Evolutionary conservation across 1,140 invertebrate species (phyloP), one percentile per base, ranked within the genome.

Genomic region (Hestina assimilis): DNA sequence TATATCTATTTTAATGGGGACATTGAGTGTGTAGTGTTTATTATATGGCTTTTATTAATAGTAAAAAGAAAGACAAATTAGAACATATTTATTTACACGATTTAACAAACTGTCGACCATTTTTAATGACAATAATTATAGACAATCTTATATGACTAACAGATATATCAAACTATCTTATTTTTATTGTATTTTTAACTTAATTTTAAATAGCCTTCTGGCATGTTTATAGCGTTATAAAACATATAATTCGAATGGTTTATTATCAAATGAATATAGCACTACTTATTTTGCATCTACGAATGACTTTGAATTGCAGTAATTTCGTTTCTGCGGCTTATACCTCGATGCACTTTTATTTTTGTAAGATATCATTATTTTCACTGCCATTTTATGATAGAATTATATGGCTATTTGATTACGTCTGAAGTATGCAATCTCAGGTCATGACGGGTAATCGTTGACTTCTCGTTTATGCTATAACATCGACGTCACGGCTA

Each of bases 261-360:
- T 50, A 40, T 38, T 50, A 12, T 40, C 21, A 26, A 35, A n/a
- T n/a, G n/a, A n/a, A 35, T 50, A 11, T 23, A 19, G 5, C 7
- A 38, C 33, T 38, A 11, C 7, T 50, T 11, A n/a, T 40, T 20
- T 38, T 14, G 33, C 12, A 33, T 15, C 17, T 33, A 31, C 8
- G 19, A 31, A 47, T 47, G 45, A 7, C 23, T 35, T 33, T 1
- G 26, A 50, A 50, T 50, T 50, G 31, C 31, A 50, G 33, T 40
- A 50, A 38, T 50, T 50, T 26, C 9, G 26, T 50, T 31, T 21
- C 19, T 50, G 31, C 33, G 14, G 12, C 33, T 50, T 40, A 50
- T 14, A 38, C 1, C 33, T 38, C 33, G 15, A 38, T 17, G 31
- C 14, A 33, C 14, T 33, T 38, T 35, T 14, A n/a, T 38, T 20